These are phyloP conservation scores for Triops cancriformis DNA, from an alignment of 1,140 invertebrate genomes.

Conservation along the genomic window DNA sequence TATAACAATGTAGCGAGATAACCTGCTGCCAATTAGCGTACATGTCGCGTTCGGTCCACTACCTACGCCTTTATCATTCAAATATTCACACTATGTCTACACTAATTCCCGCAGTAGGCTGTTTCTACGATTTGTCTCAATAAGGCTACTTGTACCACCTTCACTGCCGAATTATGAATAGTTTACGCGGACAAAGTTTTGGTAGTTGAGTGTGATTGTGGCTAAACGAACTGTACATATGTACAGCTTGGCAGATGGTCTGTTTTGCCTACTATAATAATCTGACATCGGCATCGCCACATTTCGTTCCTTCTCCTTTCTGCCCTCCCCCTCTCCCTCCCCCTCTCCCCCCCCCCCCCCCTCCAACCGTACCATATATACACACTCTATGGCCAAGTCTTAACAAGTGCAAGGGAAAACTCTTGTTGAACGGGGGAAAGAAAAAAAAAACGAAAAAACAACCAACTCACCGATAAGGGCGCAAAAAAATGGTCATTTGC, in stretches of 20 bases:
- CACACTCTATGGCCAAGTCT: too few species aligned
- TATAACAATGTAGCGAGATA: too few species aligned
- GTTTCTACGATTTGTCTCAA: too few species aligned
- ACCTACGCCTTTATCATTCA: too few species aligned
- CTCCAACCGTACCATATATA: not conserved
- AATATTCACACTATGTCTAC: too few species aligned
- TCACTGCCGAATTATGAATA: too few species aligned
- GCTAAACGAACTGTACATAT: too few species aligned
- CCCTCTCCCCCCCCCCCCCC: not conserved
- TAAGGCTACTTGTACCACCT: too few species aligned
- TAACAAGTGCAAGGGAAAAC: too few species aligned
- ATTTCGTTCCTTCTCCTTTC: not conserved
- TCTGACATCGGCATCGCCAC: slow-evolving; percentile 4
- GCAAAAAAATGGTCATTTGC: not conserved
- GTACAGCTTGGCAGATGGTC: not conserved
- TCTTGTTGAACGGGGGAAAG: not conserved
- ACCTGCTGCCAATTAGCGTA: too few species aligned
- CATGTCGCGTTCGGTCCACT: too few species aligned
- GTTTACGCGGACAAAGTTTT: not conserved
- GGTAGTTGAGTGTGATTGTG: not conserved
- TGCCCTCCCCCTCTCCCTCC: not conserved
- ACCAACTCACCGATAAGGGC: not conserved
- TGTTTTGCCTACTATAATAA: not conserved
- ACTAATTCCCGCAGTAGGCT: too few species aligned
- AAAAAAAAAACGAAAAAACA: not conserved